These are phyloP conservation scores for Coptodon bakossiorum DNA, from an alignment of 2,113 vertebrate genomes.

Conservation along the genomic window DNA sequence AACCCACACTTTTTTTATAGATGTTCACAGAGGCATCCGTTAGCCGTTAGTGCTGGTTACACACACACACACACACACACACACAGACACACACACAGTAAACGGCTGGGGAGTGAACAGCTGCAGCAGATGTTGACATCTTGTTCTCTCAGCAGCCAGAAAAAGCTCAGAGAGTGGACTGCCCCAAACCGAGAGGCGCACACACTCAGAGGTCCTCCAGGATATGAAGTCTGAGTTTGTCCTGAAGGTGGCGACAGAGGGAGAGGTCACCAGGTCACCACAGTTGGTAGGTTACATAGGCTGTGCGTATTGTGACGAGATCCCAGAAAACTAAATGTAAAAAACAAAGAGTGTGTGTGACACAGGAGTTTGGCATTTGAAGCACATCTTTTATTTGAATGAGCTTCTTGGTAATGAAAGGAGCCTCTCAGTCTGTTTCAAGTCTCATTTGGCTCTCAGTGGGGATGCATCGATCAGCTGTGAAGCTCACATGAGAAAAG, in stretches of 20 bases:
- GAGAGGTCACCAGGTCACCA: neutral
- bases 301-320: neutral
- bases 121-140: neutral
- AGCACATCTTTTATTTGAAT: neutral
- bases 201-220: neutral
- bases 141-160: neutral
- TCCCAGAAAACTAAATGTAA: neutral
- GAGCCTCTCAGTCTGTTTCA: neutral
- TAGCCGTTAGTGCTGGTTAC: neutral
- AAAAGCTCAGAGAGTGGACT: neutral
- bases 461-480: neutral
- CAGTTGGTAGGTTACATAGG: rapidly evolving
- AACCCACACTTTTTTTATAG: neutral
- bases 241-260: neutral
- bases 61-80: neutral
- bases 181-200: neutral
- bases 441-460: neutral
- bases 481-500: neutral
- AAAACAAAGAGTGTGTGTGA: neutral
- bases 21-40: neutral
- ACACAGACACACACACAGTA: neutral
- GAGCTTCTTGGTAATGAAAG: neutral
- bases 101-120: neutral
- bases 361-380: neutral
- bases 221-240: neutral